Conservation (phyloP, 2,797 vertebrate genomes). For the Rhabdomys pumilio region DNA sequence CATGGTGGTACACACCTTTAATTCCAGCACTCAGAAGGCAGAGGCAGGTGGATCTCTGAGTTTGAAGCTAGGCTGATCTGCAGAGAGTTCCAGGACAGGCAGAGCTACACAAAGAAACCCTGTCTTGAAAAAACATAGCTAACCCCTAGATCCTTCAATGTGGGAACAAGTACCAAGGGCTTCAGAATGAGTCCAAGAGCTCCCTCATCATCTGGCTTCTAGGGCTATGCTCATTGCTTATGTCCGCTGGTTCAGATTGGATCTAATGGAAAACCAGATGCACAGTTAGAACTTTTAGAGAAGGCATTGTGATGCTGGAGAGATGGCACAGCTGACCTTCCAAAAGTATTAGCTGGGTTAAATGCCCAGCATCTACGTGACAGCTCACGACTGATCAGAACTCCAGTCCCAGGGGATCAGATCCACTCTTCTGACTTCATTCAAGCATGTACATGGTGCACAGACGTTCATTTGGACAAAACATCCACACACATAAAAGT, state of each 20-base stretch:
- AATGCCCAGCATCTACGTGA: background rate
- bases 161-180: background rate
- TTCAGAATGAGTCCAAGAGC: background rate
- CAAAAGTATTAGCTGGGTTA: background rate
- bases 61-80: background rate
- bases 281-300: slow-evolving; percentile 7
- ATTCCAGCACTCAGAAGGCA: no score
- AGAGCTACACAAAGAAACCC: background rate
- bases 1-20: no score
- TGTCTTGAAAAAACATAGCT: background rate
- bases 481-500: background rate
- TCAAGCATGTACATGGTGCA: background rate
- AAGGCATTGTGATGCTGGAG: background rate
- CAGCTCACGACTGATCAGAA: background rate
- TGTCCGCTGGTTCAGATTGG: background rate
- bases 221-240: background rate
- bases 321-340: background rate
- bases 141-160: background rate
- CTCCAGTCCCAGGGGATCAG: no score
- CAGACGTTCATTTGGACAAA: background rate
- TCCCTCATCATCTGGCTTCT: background rate
- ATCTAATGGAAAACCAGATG: slow-evolving; percentile 40
- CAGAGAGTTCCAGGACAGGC: background rate
- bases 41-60: background rate
- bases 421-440: background rate